Conservation (phyloP, 2,888 invertebrate genomes). For the Blastobasis lacticolella region DNA sequence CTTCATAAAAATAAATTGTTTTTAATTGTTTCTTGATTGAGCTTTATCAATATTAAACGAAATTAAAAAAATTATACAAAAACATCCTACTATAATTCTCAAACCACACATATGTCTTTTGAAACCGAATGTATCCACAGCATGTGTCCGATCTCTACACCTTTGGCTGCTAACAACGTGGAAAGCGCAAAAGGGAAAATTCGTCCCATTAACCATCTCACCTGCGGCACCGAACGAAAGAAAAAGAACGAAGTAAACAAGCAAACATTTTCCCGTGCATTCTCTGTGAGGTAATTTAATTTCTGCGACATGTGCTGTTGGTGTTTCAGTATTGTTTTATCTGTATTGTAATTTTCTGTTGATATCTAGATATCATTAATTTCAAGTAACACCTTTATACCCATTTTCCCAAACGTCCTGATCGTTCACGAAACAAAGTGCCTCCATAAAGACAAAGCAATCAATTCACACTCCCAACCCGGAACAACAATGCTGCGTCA, state of each 20-base stretch:
- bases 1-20: too few relatives aligned
- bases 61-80: too few relatives aligned
- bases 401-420: too few relatives aligned
- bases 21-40: too few relatives aligned
- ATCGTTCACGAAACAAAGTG: background rate
- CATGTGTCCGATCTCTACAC: background rate
- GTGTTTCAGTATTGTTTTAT: background rate
- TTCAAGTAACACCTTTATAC: too few relatives aligned
- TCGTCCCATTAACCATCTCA: conserved; percentile 61
- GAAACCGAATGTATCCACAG: background rate
- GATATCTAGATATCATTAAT: too few relatives aligned
- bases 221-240: conserved; percentile 35
- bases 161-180: conserved; percentile 18
- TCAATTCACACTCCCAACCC: conserved; percentile 6
- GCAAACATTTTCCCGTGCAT: conserved; percentile 2
- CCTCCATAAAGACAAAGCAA: background rate
- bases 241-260: conserved; percentile 19
- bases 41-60: too few relatives aligned
- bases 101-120: background rate
- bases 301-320: conserved; percentile 1
- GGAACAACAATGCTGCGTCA: conserved; percentile 44
- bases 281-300: conserved; percentile 5
- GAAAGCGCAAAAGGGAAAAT: conserved; percentile 54
- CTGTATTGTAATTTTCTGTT: too few relatives aligned
- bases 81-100: too few relatives aligned